These are phyloP conservation scores for Atta colombica DNA, from an alignment of 1,140 invertebrate species.

Conservation along the genomic window DNA sequence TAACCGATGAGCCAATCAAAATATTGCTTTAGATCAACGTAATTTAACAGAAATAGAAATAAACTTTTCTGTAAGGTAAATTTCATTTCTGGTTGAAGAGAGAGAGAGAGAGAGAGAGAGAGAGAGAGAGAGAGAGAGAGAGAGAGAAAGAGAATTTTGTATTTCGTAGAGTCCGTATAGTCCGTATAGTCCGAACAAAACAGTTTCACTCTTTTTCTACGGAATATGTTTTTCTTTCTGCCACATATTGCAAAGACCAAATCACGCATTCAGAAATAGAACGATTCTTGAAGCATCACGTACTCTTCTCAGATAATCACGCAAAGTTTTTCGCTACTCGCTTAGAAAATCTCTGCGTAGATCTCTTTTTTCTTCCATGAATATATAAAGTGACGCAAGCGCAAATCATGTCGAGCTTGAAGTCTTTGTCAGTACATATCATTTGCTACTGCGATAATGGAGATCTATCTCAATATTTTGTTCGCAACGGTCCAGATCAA, in stretches of 20 bases:
- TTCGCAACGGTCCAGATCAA: not conserved
- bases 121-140: no score
- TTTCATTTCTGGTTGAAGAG: no score
- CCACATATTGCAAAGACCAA: not conserved
- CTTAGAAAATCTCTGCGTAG: not conserved
- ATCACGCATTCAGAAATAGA: not conserved
- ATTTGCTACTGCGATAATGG: slow-evolving; percentile 1
- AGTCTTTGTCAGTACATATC: not conserved
- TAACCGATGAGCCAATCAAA: no score
- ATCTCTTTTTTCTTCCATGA: not conserved
- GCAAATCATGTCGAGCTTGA: not conserved
- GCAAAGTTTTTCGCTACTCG: not conserved
- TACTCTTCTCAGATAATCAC: not conserved
- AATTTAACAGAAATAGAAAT: no score
- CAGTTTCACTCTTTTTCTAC: not conserved
- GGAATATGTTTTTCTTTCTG: not conserved
- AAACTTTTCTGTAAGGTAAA: no score
- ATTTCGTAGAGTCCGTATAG: no score
- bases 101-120: no score
- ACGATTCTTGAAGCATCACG: not conserved
- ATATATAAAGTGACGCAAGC: slow-evolving; percentile 27
- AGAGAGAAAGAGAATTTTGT: no score
- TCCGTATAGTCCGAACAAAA: not conserved
- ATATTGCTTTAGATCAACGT: no score
- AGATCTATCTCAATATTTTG: not conserved